Evolutionary conservation across 2,888 invertebrate species (phyloP), one percentile per base, ranked within the genome.

Genomic region (Xylophagus ater): DNA sequence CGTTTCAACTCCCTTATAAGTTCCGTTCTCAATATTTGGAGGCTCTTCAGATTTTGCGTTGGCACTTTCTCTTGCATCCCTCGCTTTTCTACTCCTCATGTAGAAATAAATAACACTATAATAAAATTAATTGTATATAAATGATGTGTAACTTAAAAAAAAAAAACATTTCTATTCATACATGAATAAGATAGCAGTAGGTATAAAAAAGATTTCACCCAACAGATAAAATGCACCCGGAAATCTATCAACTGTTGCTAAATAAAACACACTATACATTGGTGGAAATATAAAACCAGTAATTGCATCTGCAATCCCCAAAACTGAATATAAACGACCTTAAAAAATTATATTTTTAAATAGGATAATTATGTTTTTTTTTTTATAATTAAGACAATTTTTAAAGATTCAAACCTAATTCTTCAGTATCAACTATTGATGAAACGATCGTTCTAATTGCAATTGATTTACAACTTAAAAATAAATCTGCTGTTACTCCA

Each of bases 171-270:
- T 14, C 29, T 26, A 13, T 39, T 34, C 59, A 53, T 47, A 64
- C 65, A 57, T 49, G 46, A 65, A 65, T n/a, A 64, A 55, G n/a
- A 65, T 37, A 9, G 59, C 53, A 43, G 60, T 62, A 10, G 60
- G 59, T 4, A 63, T 40, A 18, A 59, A 60, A 38, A 63, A 65
- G 3, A 62, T 47, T 50, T 65, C 62, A 14, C 61, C 55, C 41
- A 64, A 59, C 4, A 65, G 37, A 40, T 57, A 64, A 37, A 65
- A 58, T 4, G 64, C 62, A 2, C 65, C 63, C 2, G 62, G 59
- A 43, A 64, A 64, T 5, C 48, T 41, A n/a, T 59, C 56, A 3
- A 64, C 51, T 0, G 59, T 57, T 10, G 45, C 47, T 9, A 52
- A 46, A 40, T 65, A 65, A 8, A 65, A 53, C 8, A 49, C 47